These are phyloP conservation scores for Triops longicaudatus DNA, from an alignment of 1,140 invertebrate genomes.

Conservation along the genomic window DNA sequence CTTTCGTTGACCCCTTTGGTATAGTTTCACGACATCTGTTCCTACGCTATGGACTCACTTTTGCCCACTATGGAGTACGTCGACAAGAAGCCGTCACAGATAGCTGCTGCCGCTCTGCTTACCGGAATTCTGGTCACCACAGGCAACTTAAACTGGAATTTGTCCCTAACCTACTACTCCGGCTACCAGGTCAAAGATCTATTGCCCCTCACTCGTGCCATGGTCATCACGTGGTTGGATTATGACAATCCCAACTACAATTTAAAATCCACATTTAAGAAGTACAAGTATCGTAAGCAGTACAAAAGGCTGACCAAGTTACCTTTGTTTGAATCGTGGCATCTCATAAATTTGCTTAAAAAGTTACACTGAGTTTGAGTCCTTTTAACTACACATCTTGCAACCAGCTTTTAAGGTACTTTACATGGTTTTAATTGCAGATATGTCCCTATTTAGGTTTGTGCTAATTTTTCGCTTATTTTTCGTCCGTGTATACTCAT, in stretches of 20 bases:
- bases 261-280: background rate
- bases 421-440: no score
- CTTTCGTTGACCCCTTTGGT: background rate
- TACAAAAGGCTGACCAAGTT: background rate
- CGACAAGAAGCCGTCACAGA: constrained; percentile 6
- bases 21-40: background rate
- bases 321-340: background rate
- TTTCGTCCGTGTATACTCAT: background rate
- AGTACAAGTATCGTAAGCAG: background rate
- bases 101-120: background rate
- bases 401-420: no score
- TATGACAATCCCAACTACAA: constrained; percentile 6
- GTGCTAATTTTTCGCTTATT: background rate
- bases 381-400: no score
- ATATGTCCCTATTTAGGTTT: no score
- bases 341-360: background rate
- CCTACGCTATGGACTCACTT: background rate
- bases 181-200: background rate
- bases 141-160: background rate
- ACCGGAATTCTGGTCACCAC: background rate
- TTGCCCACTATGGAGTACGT: background rate
- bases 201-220: background rate
- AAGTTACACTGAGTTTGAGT: background rate
- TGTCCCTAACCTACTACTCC: background rate
- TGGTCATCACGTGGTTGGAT: background rate